phyloP scores from a whole-genome alignment of 2,797 vertebrate genomes.

The Dermochelys coriacea region DNA sequence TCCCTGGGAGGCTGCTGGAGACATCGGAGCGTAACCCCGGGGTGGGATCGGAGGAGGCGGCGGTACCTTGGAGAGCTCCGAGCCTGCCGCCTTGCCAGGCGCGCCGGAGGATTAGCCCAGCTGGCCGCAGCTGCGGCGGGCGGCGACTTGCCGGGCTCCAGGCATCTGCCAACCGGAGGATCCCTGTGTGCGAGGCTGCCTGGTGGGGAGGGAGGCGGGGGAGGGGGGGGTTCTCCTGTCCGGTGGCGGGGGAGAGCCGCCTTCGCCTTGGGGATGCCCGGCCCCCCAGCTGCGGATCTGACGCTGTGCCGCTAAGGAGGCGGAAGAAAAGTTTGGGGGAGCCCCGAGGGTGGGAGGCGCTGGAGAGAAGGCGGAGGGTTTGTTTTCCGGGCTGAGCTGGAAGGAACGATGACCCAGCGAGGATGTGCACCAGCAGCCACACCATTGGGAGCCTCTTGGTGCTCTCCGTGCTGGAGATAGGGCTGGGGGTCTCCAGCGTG shows the following conservation, averaged over 20 bases:
- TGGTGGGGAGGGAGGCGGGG: too few species aligned
- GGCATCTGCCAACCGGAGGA: background rate
- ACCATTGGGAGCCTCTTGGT: slow-evolving; percentile 97
- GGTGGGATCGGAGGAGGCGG: background rate
- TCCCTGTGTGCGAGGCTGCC: background rate
- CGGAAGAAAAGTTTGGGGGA: slow-evolving; percentile 79
- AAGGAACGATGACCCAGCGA: slow-evolving; percentile 93
- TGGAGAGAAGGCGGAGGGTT: slow-evolving; percentile 67
- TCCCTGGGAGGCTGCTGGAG: background rate
- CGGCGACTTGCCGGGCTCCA: background rate
- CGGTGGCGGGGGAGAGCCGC: background rate
- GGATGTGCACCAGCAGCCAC: slow-evolving; percentile 98
- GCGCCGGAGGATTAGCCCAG: background rate
- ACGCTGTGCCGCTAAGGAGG: slow-evolving; percentile 49
- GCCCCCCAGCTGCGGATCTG: slow-evolving; percentile 55
- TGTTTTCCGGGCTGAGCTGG: slow-evolving; percentile 79
- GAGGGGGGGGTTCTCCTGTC: too few species aligned
- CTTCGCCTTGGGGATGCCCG: background rate
- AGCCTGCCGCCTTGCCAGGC: background rate
- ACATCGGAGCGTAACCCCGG: background rate
- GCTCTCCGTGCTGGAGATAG: slow-evolving; percentile 97
- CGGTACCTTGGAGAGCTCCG: slow-evolving; percentile 81
- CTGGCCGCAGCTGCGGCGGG: background rate
- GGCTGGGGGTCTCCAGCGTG: slow-evolving; percentile 97
- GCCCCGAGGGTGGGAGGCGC: slow-evolving; percentile 44